These are phyloP conservation scores for Anarhynchus alexandrinus DNA, from an alignment of 2,113 vertebrate genomes.

Conservation along the genomic window DNA sequence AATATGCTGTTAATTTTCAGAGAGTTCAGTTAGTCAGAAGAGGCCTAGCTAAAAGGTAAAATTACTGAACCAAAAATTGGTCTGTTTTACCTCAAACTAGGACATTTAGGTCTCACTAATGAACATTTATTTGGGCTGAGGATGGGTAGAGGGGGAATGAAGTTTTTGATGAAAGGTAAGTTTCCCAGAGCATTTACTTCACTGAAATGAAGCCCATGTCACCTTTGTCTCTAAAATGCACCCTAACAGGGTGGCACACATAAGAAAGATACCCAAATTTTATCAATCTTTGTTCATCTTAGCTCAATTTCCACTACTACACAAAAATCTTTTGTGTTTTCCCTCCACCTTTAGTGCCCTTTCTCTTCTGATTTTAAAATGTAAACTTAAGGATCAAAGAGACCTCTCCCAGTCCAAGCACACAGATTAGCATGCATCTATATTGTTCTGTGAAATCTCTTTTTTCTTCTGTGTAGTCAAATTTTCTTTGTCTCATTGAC, in stretches of 20 bases:
- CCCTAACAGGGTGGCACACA: background rate
- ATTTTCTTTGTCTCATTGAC: background rate
- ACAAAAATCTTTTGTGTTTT: background rate
- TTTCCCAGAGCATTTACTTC: background rate
- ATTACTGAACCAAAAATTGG: too few species aligned
- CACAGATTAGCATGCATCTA: background rate
- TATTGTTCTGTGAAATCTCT: background rate
- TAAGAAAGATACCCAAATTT: background rate
- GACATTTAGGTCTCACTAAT: background rate
- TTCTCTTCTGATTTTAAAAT: background rate
- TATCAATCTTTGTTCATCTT: background rate
- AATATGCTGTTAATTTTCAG: too few species aligned
- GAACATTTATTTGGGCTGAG: background rate
- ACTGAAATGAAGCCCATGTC: background rate
- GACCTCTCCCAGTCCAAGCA: background rate
- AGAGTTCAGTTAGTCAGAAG: too few species aligned
- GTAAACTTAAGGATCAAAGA: background rate
- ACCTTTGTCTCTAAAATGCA: background rate
- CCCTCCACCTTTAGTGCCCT: background rate
- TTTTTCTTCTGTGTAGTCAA: background rate
- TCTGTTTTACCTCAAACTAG: too few species aligned
- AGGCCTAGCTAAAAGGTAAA: too few species aligned
- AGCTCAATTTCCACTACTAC: background rate
- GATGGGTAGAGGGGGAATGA: background rate
- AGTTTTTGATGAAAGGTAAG: background rate